Evolutionary conservation across 1,140 invertebrate species (phyloP), one percentile per base, ranked within the genome.

Genomic region (Tetramorium simillimum): DNA sequence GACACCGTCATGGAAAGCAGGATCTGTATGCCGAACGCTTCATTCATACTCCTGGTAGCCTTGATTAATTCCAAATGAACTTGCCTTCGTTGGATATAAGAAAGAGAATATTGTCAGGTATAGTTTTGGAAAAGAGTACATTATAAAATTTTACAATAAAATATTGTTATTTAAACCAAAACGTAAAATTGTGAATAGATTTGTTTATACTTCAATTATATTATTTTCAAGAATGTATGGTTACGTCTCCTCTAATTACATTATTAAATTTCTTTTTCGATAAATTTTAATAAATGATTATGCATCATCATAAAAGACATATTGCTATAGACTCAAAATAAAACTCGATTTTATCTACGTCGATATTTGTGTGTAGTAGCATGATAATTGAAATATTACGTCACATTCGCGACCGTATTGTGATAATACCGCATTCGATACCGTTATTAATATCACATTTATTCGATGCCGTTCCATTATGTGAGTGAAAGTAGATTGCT

Each of bases 31-130:
- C 92, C 92, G 16, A 75, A 93, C 2, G 70, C 56, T 2, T 89
- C 75, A 62, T 92, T 93, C 0, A 88, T 46, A 3, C 62, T 73
- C 7, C 73, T 86, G 6, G 86, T 86, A 6, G 75, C 88, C 53
- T 86, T 89, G 43, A 91, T 85, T 51, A 93, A 49, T 60, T 93
- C 87, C 9, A 93, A 78, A 56, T 93, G 92, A 49, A 91, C 78
- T 86, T 93, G 90, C 37, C 93, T 93, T 51, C 2, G 24, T 5
- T 21, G 3, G 6, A 7, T 21, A 40, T 16, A 10, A 33, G 72
- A 6, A 43, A 85, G 4, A 49, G 2, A 51, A 60, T n/a, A 43
- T 16, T n/a, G n/a, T 65, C 14, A 58, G 18, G 9, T 14, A 53
- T 24, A 9, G 10, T 51, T 58, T 78, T 3, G 28, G 14, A 77